Percentiles rank a stretch among this genome's conserved stretches.
Conservation (phyloP, 2,113 vertebrate genomes). For the Hippocampus zosterae region DNA sequence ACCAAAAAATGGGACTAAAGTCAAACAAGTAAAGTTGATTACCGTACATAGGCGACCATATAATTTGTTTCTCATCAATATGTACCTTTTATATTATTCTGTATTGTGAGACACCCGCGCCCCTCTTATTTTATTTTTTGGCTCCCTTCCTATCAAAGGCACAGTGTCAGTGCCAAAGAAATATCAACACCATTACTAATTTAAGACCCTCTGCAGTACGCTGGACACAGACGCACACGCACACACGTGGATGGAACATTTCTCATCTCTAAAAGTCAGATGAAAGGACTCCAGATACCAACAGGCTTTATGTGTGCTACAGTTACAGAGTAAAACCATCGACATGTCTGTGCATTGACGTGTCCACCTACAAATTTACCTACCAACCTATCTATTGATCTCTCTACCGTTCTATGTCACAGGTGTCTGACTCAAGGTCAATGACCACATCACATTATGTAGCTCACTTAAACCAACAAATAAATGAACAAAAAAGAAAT, state of each 20-base stretch:
- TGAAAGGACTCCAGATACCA: conserved; percentile 4
- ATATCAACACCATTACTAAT: conserved; percentile 38
- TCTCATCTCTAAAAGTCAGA: background rate
- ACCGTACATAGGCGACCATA: background rate
- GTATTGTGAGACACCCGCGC: background rate
- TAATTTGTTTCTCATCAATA: background rate
- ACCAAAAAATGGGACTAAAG: too few relatives aligned
- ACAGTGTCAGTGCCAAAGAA: background rate
- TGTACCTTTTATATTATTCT: background rate
- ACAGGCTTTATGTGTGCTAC: conserved; percentile 3
- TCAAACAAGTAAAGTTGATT: background rate
- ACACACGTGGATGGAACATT: background rate
- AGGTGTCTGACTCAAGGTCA: too few relatives aligned
- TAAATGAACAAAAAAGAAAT: too few relatives aligned
- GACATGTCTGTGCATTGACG: background rate
- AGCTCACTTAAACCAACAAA: too few relatives aligned
- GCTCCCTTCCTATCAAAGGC: background rate
- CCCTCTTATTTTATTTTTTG: background rate
- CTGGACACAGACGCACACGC: background rate
- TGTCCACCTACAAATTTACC: background rate
- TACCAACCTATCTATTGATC: background rate
- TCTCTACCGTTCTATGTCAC: too few relatives aligned
- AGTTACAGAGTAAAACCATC: background rate
- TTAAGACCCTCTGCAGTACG: conserved; percentile 47
- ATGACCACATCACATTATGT: background rate